Base-by-base conservation (phyloP, 1,140 invertebrate species). In the Psilanteris sp. region DNA sequence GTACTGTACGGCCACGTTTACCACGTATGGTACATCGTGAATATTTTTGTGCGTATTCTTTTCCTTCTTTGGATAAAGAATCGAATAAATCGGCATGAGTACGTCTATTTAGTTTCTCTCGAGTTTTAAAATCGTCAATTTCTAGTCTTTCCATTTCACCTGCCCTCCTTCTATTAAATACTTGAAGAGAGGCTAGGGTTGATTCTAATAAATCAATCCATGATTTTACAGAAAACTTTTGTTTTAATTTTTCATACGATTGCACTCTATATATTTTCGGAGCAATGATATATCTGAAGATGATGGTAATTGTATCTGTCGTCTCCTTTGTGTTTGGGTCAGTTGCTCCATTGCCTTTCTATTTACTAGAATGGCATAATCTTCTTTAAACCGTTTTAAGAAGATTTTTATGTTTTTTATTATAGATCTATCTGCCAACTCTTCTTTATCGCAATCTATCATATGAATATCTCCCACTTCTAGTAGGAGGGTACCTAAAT, bases 81-180 rank as follows among this genome's bases (percentile, higher is more conserved):
- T 50, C n/a, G 29, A 20, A 71, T 7, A 52, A 3, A 4, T 66
- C 59, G 2, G 3, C 14, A 1, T 52, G 1, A 0, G 15, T 37
- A 24, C 46, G 7, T 1, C 39, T 26, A n/a, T 61, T 31, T 10
- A 72, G 10, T 8, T 31, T 18, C 10, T 43, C 22, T 11, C 46
- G 16, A 10, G 22, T 36, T 1, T 39, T 20, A 8, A 54, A 77
- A 46, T 77, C 57, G 4, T 48, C 29, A 6, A 77, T 39, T 14
- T 29, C 15, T 1, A 67, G 2, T 15, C 67, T 32, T 18, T 77
- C 67, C 0, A 66, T 16, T 32, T 72, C 67, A 1, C 68, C 68
- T 2, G 61, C 52, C 16, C 67, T 2, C 3, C 74, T 32, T 0
- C 61, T 36, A 48, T 77, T 77, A 37, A 72, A 77, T 1, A 62